Evolutionary conservation across 2,797 vertebrate genomes (phyloP).

Genomic region (Hydrocynus forskahlii): DNA sequence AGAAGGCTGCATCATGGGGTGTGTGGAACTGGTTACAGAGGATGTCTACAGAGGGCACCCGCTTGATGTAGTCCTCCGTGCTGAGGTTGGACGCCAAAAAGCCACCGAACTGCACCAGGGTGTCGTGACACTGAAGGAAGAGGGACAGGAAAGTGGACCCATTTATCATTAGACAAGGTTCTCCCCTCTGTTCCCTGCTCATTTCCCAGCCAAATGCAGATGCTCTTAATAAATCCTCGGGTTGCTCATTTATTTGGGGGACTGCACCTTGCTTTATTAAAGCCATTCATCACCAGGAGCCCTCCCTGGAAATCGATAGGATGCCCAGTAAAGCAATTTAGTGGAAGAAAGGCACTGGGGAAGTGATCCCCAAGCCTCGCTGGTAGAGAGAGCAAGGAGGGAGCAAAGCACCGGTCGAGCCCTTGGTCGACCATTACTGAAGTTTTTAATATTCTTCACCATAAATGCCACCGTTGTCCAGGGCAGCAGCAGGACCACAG

Average conservation of each 20-base stretch:
- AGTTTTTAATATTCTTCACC: constrained; percentile 26
- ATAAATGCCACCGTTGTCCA: not conserved
- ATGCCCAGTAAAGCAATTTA: constrained; percentile 77
- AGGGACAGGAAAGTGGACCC: constrained; percentile 47
- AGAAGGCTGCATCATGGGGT: constrained; percentile 96
- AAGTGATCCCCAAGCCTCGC: constrained; percentile 66
- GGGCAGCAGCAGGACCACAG: not conserved
- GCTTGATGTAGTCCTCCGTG: constrained; percentile 98
- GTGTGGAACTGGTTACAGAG: constrained; percentile 98
- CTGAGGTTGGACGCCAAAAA: constrained; percentile 98
- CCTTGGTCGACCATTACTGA: constrained; percentile 3
- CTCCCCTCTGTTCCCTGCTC: constrained; percentile 66
- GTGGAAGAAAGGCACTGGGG: constrained; percentile 7
- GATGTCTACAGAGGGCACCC: constrained; percentile 95
- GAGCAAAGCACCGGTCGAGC: not conserved
- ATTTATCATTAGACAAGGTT: constrained; percentile 59
- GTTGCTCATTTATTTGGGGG: constrained; percentile 79
- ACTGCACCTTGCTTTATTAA: constrained; percentile 84
- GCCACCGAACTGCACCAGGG: constrained; percentile 95
- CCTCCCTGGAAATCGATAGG: constrained; percentile 75
- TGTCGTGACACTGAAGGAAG: constrained; percentile 91
- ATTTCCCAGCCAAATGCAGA: constrained; percentile 75
- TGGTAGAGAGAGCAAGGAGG: not conserved
- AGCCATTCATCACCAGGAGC: constrained; percentile 79
- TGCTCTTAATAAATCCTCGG: constrained; percentile 79